A percentile compares a stretch with the other conserved stretches of the same genome.
phyloP scores from a whole-genome alignment of 2,888 invertebrate genomes.

The Pristionchus exspectatus region DNA sequence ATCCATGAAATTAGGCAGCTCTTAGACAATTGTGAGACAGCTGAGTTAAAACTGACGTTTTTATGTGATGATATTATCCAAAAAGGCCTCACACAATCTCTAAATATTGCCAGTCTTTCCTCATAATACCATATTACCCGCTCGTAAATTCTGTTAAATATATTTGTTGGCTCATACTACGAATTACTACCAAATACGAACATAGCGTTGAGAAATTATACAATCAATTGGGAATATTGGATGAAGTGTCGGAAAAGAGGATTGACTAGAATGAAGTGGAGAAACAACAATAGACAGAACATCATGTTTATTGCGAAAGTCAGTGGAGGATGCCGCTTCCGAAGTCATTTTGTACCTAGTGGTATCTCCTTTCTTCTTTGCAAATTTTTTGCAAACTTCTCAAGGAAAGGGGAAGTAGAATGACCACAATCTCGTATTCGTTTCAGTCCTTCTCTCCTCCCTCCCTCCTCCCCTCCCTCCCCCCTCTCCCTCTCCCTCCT shows the following conservation, averaged over 20 bases:
- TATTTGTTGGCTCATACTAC: too few relatives aligned
- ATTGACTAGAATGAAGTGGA: not conserved
- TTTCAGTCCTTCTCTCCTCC: not conserved
- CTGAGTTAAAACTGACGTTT: too few relatives aligned
- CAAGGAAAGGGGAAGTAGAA: not conserved
- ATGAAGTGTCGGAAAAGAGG: not conserved
- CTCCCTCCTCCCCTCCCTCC: not conserved
- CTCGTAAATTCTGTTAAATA: not conserved
- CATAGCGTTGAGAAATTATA: not conserved
- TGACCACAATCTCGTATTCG: constrained; percentile 1
- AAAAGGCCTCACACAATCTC: not conserved
- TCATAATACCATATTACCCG: not conserved
- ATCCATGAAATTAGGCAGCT: not conserved
- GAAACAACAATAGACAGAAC: not conserved
- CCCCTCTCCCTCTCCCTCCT: not conserved
- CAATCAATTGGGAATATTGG: not conserved
- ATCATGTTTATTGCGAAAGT: not conserved
- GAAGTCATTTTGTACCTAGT: not conserved
- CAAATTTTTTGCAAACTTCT: not conserved
- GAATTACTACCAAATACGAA: too few relatives aligned
- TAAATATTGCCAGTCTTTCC: not conserved
- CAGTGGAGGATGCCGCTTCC: not conserved
- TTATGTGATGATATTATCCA: too few relatives aligned
- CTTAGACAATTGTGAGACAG: too few relatives aligned
- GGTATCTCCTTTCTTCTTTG: not conserved